These are phyloP conservation scores for Pseudomyrmex sp. DNA, from an alignment of 1,140 invertebrate genomes.

Conservation along the genomic window DNA sequence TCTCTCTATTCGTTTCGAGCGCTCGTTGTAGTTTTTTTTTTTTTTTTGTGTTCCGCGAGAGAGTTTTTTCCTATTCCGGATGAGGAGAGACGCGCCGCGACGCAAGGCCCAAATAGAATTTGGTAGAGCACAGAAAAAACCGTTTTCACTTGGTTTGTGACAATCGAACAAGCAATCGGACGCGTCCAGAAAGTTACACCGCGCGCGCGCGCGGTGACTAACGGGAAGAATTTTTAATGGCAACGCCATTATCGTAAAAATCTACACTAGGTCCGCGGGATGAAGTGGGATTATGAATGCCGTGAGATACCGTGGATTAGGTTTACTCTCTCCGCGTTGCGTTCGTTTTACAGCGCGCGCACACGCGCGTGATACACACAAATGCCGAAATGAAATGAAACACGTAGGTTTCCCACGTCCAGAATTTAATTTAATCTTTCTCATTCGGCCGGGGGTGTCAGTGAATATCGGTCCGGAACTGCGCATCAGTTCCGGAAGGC, in stretches of 20 bases:
- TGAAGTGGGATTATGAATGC: slow-evolving; percentile 53
- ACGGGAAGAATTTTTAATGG: slow-evolving; percentile 61
- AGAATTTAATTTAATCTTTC: slow-evolving; percentile 73
- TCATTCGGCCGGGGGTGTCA: slow-evolving; percentile 33
- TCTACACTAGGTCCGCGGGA: slow-evolving; percentile 56
- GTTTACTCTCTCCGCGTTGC: slow-evolving; percentile 14
- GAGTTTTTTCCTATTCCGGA: background rate
- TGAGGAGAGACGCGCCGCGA: background rate
- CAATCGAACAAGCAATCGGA: background rate
- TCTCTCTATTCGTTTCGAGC: background rate
- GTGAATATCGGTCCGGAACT: slow-evolving; percentile 23
- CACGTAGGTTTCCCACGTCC: slow-evolving; percentile 5
- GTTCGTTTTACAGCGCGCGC: background rate
- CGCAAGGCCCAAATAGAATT: too few species aligned
- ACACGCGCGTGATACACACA: slow-evolving; percentile 1
- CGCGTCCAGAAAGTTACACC: background rate
- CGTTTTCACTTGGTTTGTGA: background rate
- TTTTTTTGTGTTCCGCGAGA: background rate
- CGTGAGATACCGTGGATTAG: background rate
- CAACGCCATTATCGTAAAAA: slow-evolving; percentile 60
- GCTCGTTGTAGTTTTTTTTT: background rate
- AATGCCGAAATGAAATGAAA: slow-evolving; percentile 53
- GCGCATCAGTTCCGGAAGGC: slow-evolving; percentile 7
- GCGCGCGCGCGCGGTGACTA: slow-evolving; percentile 43
- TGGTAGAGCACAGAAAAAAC: background rate